Percentiles rank a stretch among this genome's conserved stretches.
Conservation (phyloP, 2,888 invertebrate genomes). For the Teinopalpus imperialis region DNA sequence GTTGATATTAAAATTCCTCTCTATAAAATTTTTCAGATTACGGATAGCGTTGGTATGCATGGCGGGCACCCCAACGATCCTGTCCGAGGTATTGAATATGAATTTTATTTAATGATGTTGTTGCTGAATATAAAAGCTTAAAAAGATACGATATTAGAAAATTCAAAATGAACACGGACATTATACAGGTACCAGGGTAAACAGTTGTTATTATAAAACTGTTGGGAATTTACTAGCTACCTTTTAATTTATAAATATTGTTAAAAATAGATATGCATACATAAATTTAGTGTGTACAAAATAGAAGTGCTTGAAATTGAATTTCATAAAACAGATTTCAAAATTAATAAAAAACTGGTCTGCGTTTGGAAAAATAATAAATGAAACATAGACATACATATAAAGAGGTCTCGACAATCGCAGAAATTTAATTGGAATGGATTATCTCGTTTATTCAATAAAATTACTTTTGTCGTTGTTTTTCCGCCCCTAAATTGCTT, state of each 20-base stretch:
- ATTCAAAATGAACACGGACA: too few relatives aligned
- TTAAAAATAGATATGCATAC: too few relatives aligned
- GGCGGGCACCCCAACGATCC: slow-evolving; percentile 4
- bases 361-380: too few relatives aligned
- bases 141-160: slow-evolving; percentile 13
- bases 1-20: slow-evolving; percentile 72
- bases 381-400: too few relatives aligned
- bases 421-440: slow-evolving; percentile 9
- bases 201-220: too few relatives aligned
- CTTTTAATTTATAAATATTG: too few relatives aligned
- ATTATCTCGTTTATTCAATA: slow-evolving; percentile 4
- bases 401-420: neutral
- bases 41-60: slow-evolving; percentile 18
- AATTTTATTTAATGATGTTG: slow-evolving; percentile 2
- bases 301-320: too few relatives aligned
- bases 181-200: too few relatives aligned
- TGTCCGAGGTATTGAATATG: slow-evolving; percentile 3
- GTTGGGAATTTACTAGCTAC: too few relatives aligned
- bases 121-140: neutral
- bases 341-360: too few relatives aligned
- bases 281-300: too few relatives aligned
- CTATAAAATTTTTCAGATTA: slow-evolving; percentile 34
- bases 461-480: neutral
- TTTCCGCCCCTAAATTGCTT: neutral
- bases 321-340: too few relatives aligned